Base-by-base conservation (phyloP, 1,140 invertebrate genomes). In the Agrilus planipennis region DNA sequence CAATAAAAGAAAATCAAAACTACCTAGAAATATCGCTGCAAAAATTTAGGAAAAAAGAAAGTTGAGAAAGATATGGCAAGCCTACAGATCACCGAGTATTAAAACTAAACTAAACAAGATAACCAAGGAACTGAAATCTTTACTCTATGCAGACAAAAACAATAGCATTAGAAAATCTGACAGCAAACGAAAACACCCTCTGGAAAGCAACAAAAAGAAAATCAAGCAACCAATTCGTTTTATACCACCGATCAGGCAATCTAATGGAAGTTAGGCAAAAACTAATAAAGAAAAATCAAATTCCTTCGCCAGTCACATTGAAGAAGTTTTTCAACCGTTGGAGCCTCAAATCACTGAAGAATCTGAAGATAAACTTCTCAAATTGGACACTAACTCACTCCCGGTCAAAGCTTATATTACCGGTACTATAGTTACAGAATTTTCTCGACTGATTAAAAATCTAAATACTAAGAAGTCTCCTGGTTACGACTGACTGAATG, bases 401-500 rank as follows among this genome's bases (percentile, higher is more conserved):
- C 34, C 20, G 14, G 34, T 7, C 34, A 35, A 35, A n/a, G n/a
- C 17, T 35, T 10, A 9, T 15, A 10, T 18, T 20, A 18, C 34
- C 34, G 5, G 6, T 17, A 19, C 15, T 12, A 35, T 7, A 12
- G 9, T 4, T 35, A 18, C 34, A 10, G 14, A 35, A 21, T 9
- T 35, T 6, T 18, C 9, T 7, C 15, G 14, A 35, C 14, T 17
- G 20, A 35, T 35, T 7, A 35, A 20, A 9, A 17, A 17, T 17
- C 15, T 15, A 6, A 35, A 35, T 18, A 9, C 34, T 5, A 9
- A 34, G 17, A 55, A 54, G 36, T 18, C n/a, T n/a, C n/a, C n/a
- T n/a, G n/a, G n/a, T n/a, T n/a, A n/a, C n/a, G n/a, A n/a, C n/a
- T n/a, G n/a, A n/a, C n/a, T n/a, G n/a, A n/a, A n/a, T n/a, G n/a